phyloP scores from a whole-genome alignment of 1,140 invertebrate genomes.

The Drosophila orosa region DNA sequence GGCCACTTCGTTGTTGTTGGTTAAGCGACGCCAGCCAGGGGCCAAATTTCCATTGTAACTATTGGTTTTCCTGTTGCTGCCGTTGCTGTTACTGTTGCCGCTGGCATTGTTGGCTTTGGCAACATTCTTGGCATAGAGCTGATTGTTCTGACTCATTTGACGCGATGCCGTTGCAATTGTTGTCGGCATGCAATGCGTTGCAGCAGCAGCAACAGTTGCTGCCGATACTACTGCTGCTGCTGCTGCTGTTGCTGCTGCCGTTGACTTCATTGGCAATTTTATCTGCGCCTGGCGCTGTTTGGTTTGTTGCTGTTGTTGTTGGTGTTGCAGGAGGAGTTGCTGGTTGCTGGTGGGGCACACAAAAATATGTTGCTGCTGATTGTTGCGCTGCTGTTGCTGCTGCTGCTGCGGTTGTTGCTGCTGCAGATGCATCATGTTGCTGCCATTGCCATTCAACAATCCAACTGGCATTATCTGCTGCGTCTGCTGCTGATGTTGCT shows the following conservation, averaged over 20 bases:
- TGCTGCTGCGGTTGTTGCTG: slow-evolving; percentile 45
- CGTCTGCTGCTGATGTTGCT: slow-evolving; percentile 48
- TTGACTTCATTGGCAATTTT: slow-evolving; percentile 64
- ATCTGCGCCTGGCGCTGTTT: slow-evolving; percentile 67
- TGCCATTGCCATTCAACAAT: slow-evolving; percentile 73
- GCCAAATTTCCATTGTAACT: slow-evolving; percentile 80
- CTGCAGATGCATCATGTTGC: slow-evolving; percentile 63
- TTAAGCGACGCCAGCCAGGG: slow-evolving; percentile 81
- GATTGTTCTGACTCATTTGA: slow-evolving; percentile 75
- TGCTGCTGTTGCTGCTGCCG: slow-evolving; percentile 36
- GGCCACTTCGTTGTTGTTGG: slow-evolving; percentile 81
- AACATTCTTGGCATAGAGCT: slow-evolving; percentile 68
- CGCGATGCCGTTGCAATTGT: slow-evolving; percentile 69
- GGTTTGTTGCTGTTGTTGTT: slow-evolving; percentile 49
- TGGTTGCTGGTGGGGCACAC: slow-evolving; percentile 62
- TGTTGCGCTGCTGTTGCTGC: slow-evolving; percentile 50
- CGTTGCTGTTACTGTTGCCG: slow-evolving; percentile 22
- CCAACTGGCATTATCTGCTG: slow-evolving; percentile 56
- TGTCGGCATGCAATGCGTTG: slow-evolving; percentile 63
- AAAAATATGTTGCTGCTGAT: slow-evolving; percentile 59
- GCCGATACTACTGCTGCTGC: slow-evolving; percentile 45
- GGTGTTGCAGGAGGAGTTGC: slow-evolving; percentile 51
- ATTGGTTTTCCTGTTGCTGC: slow-evolving; percentile 33
- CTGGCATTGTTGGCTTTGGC: slow-evolving; percentile 55
- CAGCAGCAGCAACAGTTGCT: slow-evolving; percentile 55